Base-by-base conservation (phyloP, 2,797 vertebrate genomes). In the Ciconia nigra region DNA sequence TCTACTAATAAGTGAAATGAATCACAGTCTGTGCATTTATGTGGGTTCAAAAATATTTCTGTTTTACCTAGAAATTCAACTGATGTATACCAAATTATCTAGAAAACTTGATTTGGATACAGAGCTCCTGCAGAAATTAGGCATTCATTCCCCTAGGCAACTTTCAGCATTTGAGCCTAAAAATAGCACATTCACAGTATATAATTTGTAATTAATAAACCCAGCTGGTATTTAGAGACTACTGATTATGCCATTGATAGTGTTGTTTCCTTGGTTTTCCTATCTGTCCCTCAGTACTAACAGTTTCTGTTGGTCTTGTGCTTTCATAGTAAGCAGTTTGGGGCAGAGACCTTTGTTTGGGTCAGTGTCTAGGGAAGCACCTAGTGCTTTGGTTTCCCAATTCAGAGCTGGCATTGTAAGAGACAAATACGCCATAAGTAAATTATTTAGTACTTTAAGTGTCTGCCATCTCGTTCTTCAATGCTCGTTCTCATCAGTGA, bases 161-260 rank as follows among this genome's bases (percentile, higher is more conserved):
- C 65, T 91, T 94, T 65, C 24, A 54, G 52, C 57, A 57, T 69
- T 76, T 87, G 51, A 91, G 28, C 52, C 83, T 90, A 83, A 96
- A 96, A 87, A 91, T 83, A 89, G 78, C 70, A 67, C 67, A 46
- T 82, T 83, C 52, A 46, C 31, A 24, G 35, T 42, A 73, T 42
- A 73, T 90, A 87, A 96, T 66, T 89, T 89, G 44, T 95, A 92
- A 87, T 96, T 92, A 87, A 93, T 70, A 93, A 94, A 79, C 51
- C 44, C 5, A 9, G 5, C 79, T 80, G 41, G 7, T 91, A 63
- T 90, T 87, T 87, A 80, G 44, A 93, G 28, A 77, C 80, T 73
- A 7, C 26, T 62, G 59, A 44, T 33, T 70, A 31, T 81, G 78
- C 58, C 42, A 37, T 2, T 70, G 76, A 47, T 46, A 59, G 39